phyloP scores from a whole-genome alignment of 2,113 vertebrate species.

The Aegypius monachus region DNA sequence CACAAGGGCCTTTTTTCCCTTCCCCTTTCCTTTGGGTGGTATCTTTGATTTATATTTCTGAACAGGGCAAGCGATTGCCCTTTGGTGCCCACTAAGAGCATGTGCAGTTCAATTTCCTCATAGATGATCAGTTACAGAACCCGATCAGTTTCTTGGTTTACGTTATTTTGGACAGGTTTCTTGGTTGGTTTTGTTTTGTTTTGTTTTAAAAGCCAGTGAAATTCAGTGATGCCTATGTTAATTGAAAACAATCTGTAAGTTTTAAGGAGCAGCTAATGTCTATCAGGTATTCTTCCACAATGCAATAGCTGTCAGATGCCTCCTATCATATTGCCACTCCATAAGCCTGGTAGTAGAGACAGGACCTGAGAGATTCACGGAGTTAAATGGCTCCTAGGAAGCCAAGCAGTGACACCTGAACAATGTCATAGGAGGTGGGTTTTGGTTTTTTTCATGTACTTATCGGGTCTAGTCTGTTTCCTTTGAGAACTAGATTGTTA shows the following conservation, averaged over 20 bases:
- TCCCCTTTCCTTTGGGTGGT: slow-evolving; percentile 38
- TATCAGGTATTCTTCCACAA: background rate
- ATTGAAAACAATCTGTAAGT: background rate
- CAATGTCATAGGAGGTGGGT: background rate
- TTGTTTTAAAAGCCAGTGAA: background rate
- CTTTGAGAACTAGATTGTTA: background rate
- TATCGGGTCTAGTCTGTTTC: background rate
- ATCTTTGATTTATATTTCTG: slow-evolving; percentile 45
- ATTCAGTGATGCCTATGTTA: background rate
- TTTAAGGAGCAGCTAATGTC: background rate
- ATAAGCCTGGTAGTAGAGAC: background rate
- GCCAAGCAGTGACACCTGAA: background rate
- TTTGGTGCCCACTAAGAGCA: background rate
- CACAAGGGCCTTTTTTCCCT: slow-evolving; percentile 6
- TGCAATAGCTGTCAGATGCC: background rate
- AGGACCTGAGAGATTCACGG: background rate
- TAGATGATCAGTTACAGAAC: background rate
- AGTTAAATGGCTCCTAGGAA: background rate
- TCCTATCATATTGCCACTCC: background rate
- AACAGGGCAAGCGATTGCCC: background rate
- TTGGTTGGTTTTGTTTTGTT: background rate
- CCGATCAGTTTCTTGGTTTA: background rate
- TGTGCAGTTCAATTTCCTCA: background rate
- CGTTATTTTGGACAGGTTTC: background rate
- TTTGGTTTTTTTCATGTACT: background rate